Percentiles rank a stretch among this genome's conserved stretches.
Evolutionary conservation across 1,140 invertebrate genomes (phyloP).

Genomic region (Apocrypta bakeri): DNA sequence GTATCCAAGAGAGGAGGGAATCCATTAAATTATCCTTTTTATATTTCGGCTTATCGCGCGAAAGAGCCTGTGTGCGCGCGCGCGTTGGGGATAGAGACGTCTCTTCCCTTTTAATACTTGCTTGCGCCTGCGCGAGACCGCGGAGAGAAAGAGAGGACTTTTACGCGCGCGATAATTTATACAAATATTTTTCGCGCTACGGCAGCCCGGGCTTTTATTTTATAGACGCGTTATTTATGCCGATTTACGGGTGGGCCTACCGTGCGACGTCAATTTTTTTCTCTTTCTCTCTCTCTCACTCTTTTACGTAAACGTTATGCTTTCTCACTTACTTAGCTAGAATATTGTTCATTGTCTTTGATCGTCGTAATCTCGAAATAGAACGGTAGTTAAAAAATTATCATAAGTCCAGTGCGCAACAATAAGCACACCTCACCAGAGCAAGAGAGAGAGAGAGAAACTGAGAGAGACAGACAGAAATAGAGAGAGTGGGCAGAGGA

Average conservation of each 20-base stretch:
- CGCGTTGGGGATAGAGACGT: neutral
- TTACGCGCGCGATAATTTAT: constrained; percentile 39
- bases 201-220: neutral
- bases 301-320: neutral
- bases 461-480: no score
- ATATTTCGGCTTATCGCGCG: constrained; percentile 21
- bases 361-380: no score
- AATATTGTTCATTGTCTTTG: no score
- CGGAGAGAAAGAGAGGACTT: no score
- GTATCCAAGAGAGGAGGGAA: neutral
- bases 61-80: no score
- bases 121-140: neutral
- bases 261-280: neutral
- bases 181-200: constrained; percentile 18
- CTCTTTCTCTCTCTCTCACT: no score
- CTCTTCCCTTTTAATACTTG: neutral
- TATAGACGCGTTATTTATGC: constrained; percentile 11
- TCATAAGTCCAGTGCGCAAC: no score
- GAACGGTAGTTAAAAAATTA: neutral
- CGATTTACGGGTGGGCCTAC: neutral
- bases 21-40: constrained; percentile 40
- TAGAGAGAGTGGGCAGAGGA: neutral
- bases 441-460: no score
- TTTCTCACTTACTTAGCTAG: neutral
- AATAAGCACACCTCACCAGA: neutral